Evolutionary conservation across 2,797 vertebrate species (phyloP).

Genomic region (Odontamblyopus rebecca): DNA sequence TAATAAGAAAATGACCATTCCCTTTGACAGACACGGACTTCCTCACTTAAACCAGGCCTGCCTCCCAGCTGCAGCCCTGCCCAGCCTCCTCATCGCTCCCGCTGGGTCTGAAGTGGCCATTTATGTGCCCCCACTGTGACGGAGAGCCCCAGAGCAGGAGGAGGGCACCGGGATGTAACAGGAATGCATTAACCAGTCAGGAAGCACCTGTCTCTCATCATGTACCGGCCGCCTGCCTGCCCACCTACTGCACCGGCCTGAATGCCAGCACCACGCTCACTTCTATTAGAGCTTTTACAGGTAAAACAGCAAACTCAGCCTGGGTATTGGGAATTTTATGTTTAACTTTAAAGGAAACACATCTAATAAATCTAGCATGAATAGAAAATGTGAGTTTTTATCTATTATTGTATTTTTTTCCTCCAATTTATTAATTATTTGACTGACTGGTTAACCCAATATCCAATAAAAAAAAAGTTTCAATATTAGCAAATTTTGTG

Average conservation of each 20-base stretch:
- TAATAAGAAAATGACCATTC: slow-evolving; percentile 14
- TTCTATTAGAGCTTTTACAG: slow-evolving; percentile 23
- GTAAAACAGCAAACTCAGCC: slow-evolving; percentile 23
- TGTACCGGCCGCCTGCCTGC: slow-evolving; percentile 47
- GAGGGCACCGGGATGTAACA: slow-evolving; percentile 63
- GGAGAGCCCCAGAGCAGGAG: slow-evolving; percentile 47
- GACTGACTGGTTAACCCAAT: too few relatives aligned
- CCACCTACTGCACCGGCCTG: slow-evolving; percentile 48
- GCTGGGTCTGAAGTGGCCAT: slow-evolving; percentile 70
- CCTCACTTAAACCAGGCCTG: slow-evolving; percentile 26
- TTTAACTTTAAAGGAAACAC: too few relatives aligned
- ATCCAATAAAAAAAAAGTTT: too few relatives aligned
- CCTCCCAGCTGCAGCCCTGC: slow-evolving; percentile 46
- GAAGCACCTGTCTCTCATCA: slow-evolving; percentile 75
- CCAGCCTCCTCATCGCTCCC: slow-evolving; percentile 51
- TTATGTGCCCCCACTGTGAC: slow-evolving; percentile 56
- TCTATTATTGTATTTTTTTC: too few relatives aligned
- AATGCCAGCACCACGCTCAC: slow-evolving; percentile 29
- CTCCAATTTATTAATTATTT: too few relatives aligned
- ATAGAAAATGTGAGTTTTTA: too few relatives aligned
- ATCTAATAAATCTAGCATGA: too few relatives aligned
- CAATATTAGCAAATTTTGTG: too few relatives aligned
- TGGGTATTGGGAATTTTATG: background rate
- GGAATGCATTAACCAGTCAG: slow-evolving; percentile 64
- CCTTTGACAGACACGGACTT: slow-evolving; percentile 18